Evolutionary conservation across 1,140 invertebrate species (phyloP).

Genomic region (Rhopalosiphum maidis): DNA sequence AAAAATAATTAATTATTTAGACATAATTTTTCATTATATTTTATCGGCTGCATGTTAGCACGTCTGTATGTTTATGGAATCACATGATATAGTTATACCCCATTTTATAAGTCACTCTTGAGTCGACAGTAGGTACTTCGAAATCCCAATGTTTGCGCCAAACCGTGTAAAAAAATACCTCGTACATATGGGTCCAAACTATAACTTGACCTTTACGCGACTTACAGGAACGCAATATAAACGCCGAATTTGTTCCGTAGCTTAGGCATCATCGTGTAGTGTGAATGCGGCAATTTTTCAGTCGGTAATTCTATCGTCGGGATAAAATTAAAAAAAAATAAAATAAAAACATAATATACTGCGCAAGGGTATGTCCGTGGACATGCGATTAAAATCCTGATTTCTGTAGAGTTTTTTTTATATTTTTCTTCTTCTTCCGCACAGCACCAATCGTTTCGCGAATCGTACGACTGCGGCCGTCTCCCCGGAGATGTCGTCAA

Average conservation of each 20-base stretch:
- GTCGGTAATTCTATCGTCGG: neutral
- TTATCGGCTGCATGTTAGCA: neutral
- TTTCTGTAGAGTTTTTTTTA: neutral
- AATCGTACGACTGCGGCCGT: neutral
- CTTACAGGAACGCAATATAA: neutral
- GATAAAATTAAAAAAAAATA: neutral
- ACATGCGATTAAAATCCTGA: neutral
- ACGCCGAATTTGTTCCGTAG: neutral
- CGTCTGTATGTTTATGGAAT: neutral
- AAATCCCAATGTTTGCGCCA: neutral
- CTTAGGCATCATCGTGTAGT: too few species aligned
- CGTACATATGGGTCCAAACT: neutral
- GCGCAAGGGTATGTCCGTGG: neutral
- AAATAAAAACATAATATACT: neutral
- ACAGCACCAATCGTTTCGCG: too few species aligned
- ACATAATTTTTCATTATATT: neutral
- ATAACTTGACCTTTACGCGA: neutral
- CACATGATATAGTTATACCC: neutral
- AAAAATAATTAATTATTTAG: neutral
- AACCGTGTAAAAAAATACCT: neutral
- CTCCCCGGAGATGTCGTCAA: slow-evolving; percentile 32
- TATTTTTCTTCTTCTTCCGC: neutral
- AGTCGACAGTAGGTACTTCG: neutral
- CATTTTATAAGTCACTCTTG: neutral
- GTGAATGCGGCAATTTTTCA: neutral